A percentile compares a stretch with the other conserved stretches of the same genome.
These are phyloP conservation scores for Acanthiza pusilla DNA, from an alignment of 2,797 vertebrate genomes.

Conservation along the genomic window DNA sequence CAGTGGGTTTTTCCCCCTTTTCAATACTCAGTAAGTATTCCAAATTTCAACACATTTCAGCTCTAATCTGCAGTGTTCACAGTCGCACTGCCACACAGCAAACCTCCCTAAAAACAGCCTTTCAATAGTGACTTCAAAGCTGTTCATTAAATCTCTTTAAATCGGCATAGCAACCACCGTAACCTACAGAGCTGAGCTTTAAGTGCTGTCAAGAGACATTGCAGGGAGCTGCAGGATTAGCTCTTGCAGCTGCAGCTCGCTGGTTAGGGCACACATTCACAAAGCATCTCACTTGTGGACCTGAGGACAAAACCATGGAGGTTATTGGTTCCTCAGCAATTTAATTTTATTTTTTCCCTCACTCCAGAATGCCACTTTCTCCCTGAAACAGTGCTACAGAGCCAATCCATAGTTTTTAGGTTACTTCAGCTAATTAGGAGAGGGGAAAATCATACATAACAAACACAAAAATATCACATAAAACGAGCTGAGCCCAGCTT, in stretches of 20 bases:
- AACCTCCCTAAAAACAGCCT: not conserved
- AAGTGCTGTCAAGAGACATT: conserved; percentile 16
- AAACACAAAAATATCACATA: not conserved
- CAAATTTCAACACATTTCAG: not conserved
- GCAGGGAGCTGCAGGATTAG: conserved; percentile 6
- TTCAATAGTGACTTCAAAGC: conserved; percentile 13
- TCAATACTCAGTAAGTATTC: not conserved
- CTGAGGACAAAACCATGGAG: not conserved
- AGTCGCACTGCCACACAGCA: not conserved
- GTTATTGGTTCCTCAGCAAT: not conserved
- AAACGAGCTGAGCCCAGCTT: not conserved
- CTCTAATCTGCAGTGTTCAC: not conserved
- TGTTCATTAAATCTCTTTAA: conserved; percentile 37
- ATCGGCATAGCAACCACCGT: conserved; percentile 23
- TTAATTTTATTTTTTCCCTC: not conserved
- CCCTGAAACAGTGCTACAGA: not conserved
- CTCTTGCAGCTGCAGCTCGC: not conserved
- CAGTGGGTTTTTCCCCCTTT: not conserved
- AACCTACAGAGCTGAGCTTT: conserved; percentile 2
- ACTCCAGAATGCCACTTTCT: not conserved
- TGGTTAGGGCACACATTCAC: not conserved
- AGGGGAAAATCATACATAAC: not conserved
- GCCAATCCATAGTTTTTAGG: not conserved
- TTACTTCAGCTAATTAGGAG: not conserved
- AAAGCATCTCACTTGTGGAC: not conserved